These are phyloP conservation scores for Rotaria sp. DNA, from an alignment of 2,888 invertebrate species.

Conservation along the genomic window DNA sequence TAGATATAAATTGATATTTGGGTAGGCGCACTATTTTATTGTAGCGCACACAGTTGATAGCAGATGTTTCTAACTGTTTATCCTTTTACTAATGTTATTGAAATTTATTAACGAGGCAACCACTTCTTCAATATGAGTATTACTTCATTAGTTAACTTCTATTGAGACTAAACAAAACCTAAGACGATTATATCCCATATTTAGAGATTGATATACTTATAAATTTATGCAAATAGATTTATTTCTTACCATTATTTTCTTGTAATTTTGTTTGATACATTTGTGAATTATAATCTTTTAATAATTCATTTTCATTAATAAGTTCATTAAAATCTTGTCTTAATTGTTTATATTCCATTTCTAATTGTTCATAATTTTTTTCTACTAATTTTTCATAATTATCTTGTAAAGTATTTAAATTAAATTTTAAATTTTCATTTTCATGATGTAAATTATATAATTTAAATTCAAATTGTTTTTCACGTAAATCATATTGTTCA, in stretches of 20 bases:
- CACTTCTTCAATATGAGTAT: too few species aligned
- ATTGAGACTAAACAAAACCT: too few species aligned
- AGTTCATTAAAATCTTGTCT: neutral
- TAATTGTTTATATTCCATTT: neutral
- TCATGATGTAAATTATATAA: conserved; percentile 2
- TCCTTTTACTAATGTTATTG: too few species aligned
- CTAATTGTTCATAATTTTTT: neutral
- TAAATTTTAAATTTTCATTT: neutral
- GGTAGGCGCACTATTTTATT: too few species aligned
- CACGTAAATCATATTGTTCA: neutral
- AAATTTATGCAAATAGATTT: too few species aligned
- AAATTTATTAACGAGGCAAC: too few species aligned
- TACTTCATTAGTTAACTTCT: too few species aligned
- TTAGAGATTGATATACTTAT: too few species aligned
- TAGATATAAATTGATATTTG: too few species aligned
- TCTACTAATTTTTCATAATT: neutral
- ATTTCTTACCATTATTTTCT: neutral
- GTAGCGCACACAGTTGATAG: too few species aligned
- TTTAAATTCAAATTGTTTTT: neutral
- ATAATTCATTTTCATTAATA: neutral
- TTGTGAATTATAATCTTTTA: conserved; percentile 6
- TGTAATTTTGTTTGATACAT: neutral
- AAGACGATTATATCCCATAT: too few species aligned
- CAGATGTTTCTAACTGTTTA: too few species aligned
- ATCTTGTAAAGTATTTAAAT: neutral